Evolutionary conservation across 2,797 vertebrate genomes (phyloP), one percentile per base, ranked within the genome.

Genomic region (Garrulus glandarius): DNA sequence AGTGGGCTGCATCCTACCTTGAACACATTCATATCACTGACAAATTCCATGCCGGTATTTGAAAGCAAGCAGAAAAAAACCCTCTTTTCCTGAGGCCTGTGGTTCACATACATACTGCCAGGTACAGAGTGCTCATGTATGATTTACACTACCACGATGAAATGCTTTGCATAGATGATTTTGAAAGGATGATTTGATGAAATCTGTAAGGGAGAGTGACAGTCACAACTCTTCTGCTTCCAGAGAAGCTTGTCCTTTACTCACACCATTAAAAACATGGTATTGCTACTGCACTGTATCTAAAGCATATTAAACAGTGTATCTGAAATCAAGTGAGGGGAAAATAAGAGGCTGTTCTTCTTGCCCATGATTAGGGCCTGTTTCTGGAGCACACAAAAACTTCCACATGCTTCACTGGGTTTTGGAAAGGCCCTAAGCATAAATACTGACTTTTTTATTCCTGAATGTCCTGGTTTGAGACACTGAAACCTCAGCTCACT

Each of bases 161-260:
- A 83, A 87, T 17, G 46, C 27, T 91, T 97, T 96, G 95, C 95
- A 96, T 92, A 95, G 89, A 85, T 96, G 95, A 74, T 19, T 37
- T 68, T 47, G 71, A 68, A 85, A 87, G 43, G 57, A 78, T 92
- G 84, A 55, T 80, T 36, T 83, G 60, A 36, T 26, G 5, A 74
- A 84, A 89, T 83, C 68, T 93, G 86, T 72, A 92, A 93, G 27
- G 56, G 32, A 84, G 9, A 39, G 81, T 11, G 57, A 75, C 24
- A 64, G 52, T 50, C 70, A 72, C 53, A 72, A 75, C 30, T 24
- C 10, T 89, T 89, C 57, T 75, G 60, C 64, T 87, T 89, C 87
- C 87, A 91, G 84, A 34, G 26, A 79, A 80, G 29, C 67, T 83
- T 93, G 36, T 37, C 80, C n/a, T 72, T 80, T 60, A 81, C 10